Percentiles rank a stretch among this genome's conserved stretches.
These are phyloP conservation scores for Hanleya hanleyi DNA, from an alignment of 2,888 invertebrate genomes.

Conservation along the genomic window DNA sequence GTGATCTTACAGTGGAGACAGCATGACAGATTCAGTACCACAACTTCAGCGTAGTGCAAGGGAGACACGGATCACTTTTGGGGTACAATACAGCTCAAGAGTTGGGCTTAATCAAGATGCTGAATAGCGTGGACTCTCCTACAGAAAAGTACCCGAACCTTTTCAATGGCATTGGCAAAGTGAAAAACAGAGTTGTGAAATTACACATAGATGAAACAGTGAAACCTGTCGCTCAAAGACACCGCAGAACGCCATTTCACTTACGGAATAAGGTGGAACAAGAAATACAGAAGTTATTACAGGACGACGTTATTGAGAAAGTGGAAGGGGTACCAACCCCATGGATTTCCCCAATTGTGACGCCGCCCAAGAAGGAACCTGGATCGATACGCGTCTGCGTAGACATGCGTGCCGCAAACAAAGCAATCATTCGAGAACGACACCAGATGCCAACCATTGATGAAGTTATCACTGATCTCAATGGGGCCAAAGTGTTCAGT, in stretches of 20 bases:
- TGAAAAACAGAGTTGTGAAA: constrained; percentile 24
- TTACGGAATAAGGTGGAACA: constrained; percentile 33
- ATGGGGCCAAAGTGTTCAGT: constrained; percentile 41
- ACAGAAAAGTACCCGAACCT: constrained; percentile 23
- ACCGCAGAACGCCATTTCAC: constrained; percentile 40
- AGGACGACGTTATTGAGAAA: constrained; percentile 40
- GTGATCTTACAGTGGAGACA: background rate
- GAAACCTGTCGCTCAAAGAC: constrained; percentile 31
- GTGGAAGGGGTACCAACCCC: constrained; percentile 40
- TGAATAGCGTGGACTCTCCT: background rate
- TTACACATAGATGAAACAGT: constrained; percentile 39
- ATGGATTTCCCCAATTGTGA: constrained; percentile 42
- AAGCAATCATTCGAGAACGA: constrained; percentile 41
- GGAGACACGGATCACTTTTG: background rate
- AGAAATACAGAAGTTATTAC: constrained; percentile 36
- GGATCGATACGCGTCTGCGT: constrained; percentile 24
- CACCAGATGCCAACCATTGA: constrained; percentile 43
- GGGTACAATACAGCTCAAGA: background rate
- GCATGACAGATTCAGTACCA: background rate
- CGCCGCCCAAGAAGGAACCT: constrained; percentile 26
- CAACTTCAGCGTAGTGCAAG: background rate
- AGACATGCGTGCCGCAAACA: constrained; percentile 43
- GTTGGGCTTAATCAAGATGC: background rate
- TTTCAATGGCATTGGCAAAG: constrained; percentile 33
- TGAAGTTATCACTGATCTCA: constrained; percentile 44